These are phyloP conservation scores for Palloptera scutellata DNA, from an alignment of 2,888 invertebrate species.

Conservation along the genomic window DNA sequence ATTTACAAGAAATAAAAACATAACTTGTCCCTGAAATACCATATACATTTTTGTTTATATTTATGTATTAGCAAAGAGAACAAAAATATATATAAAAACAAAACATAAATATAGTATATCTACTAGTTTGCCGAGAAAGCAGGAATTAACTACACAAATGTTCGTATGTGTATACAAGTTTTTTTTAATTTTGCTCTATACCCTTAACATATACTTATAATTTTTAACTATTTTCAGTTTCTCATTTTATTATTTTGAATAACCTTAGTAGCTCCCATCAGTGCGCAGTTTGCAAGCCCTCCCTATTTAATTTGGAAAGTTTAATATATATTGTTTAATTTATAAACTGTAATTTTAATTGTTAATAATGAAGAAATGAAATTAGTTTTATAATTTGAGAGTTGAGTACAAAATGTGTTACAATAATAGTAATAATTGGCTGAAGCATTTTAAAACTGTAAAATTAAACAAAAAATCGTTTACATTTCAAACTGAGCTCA, in stretches of 20 bases:
- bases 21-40: not conserved
- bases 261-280: not conserved
- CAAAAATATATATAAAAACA: constrained; percentile 17
- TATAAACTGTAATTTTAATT: not conserved
- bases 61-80: constrained; percentile 8
- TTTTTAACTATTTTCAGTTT: not conserved
- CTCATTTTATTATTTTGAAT: not conserved
- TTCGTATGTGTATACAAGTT: constrained; percentile 35
- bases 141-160: constrained; percentile 50
- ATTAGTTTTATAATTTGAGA: no score
- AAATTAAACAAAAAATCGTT: no score
- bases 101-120: constrained; percentile 25
- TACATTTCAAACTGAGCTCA: no score
- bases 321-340: constrained; percentile 13
- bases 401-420: no score
- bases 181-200: constrained; percentile 40
- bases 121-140: constrained; percentile 61
- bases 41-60: not conserved
- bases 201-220: constrained; percentile 10
- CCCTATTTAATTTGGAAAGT: not conserved
- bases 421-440: no score
- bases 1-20: constrained; percentile 25
- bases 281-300: not conserved
- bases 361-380: not conserved
- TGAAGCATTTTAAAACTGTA: no score